Evolutionary conservation across 2,888 invertebrate species (phyloP).

Genomic region (Temnothorax rugatulus): DNA sequence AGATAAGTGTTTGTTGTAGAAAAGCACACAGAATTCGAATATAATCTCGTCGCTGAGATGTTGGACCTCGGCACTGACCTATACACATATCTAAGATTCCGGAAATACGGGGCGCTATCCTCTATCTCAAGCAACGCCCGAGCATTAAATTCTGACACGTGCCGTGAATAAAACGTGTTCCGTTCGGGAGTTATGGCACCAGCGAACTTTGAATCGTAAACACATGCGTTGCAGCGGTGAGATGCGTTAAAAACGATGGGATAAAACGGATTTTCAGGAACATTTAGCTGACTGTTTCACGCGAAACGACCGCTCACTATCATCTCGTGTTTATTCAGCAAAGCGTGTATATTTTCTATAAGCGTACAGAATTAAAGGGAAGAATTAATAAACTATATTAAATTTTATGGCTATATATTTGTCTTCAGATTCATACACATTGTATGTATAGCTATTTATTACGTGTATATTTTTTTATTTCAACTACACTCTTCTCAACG

Average conservation of each 20-base stretch:
- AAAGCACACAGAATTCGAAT: neutral
- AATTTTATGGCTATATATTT: neutral
- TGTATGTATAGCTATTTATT: neutral
- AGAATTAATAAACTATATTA: slow-evolving; percentile 43
- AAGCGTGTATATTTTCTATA: slow-evolving; percentile 7
- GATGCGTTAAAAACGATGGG: slow-evolving; percentile 25
- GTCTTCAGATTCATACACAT: neutral
- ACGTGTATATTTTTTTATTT: neutral
- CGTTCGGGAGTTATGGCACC: slow-evolving; percentile 64
- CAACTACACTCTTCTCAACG: neutral
- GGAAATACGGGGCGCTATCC: neutral
- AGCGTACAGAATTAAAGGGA: neutral
- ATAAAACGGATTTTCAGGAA: slow-evolving; percentile 38
- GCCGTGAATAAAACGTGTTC: slow-evolving; percentile 72
- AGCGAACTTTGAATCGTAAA: slow-evolving; percentile 25
- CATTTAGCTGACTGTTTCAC: slow-evolving; percentile 23
- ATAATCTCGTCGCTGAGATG: neutral
- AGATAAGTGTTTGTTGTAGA: neutral
- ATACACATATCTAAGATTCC: neutral
- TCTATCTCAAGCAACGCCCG: slow-evolving; percentile 30
- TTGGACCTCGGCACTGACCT: neutral
- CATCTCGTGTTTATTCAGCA: slow-evolving; percentile 18
- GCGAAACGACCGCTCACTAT: neutral
- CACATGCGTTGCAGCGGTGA: slow-evolving; percentile 42
- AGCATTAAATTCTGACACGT: slow-evolving; percentile 71